Conservation (phyloP, 2,888 invertebrate species). For the Microlaimidae sp. region DNA sequence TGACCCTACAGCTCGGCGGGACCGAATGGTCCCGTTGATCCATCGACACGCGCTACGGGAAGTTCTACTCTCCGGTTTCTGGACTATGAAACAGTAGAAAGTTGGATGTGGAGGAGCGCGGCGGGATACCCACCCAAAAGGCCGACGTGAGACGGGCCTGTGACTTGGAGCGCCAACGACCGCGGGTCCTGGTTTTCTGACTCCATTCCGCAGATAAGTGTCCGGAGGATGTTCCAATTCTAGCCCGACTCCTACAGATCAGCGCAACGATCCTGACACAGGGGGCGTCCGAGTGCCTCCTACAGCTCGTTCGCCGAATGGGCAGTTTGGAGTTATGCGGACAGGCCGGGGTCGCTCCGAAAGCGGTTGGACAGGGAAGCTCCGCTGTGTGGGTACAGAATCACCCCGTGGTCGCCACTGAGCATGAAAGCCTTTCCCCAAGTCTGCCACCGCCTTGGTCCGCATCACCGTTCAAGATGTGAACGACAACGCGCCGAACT, state of each 20-base stretch:
- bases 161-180: constrained; percentile 73
- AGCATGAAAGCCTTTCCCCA: constrained; percentile 57
- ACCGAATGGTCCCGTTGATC: constrained; percentile 56
- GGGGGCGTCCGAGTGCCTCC: constrained; percentile 71
- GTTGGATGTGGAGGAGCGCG: constrained; percentile 69
- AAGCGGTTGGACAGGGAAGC: constrained; percentile 33
- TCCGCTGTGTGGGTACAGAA: constrained; percentile 39
- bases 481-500: constrained; percentile 31
- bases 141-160: constrained; percentile 68
- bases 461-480: constrained; percentile 24
- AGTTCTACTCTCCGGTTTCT: constrained; percentile 55
- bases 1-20: constrained; percentile 51
- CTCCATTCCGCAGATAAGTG: constrained; percentile 52
- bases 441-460: constrained; percentile 51
- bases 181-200: constrained; percentile 58
- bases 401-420: constrained; percentile 64
- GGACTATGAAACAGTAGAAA: constrained; percentile 74
- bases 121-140: constrained; percentile 56
- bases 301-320: constrained; percentile 59
- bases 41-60: constrained; percentile 78
- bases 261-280: constrained; percentile 87
- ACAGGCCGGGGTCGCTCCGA: constrained; percentile 52
- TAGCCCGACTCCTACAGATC: constrained; percentile 63
- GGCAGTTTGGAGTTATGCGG: constrained; percentile 67
- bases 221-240: constrained; percentile 47